Evolutionary conservation across 2,888 invertebrate species (phyloP).

Genomic region (Cantharis rustica): DNA sequence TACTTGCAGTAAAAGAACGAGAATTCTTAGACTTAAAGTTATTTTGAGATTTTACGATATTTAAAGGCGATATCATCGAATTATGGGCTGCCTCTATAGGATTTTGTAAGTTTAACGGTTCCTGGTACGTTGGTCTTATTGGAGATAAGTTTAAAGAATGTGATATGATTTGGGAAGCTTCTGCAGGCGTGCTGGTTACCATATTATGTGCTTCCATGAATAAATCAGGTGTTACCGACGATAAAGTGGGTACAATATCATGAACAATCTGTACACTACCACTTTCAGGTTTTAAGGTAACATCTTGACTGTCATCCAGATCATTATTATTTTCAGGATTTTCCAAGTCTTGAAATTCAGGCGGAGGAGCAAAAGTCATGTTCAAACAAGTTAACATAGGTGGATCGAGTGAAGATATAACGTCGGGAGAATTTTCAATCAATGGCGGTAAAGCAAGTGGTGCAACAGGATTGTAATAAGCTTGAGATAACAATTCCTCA

Average conservation of each 20-base stretch:
- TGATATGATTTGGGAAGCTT: conserved; percentile 6
- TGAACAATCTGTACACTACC: background rate
- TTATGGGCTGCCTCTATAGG: conserved; percentile 37
- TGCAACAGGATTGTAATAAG: conserved; percentile 7
- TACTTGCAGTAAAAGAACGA: conserved; percentile 37
- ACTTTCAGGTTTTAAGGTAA: background rate
- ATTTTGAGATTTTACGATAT: conserved; percentile 32
- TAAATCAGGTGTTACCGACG: conserved; percentile 23
- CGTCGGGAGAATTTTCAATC: conserved; percentile 11
- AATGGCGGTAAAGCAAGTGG: conserved; percentile 8
- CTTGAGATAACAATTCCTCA: conserved; percentile 12
- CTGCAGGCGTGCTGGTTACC: conserved; percentile 16
- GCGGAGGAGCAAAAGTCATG: conserved; percentile 36
- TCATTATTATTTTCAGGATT: background rate
- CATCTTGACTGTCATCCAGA: background rate
- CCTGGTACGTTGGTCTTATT: background rate
- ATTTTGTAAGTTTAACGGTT: conserved; percentile 26
- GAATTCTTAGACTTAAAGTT: conserved; percentile 10
- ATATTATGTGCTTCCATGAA: background rate
- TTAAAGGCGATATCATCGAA: conserved; percentile 42
- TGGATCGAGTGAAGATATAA: background rate
- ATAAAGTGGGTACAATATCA: background rate
- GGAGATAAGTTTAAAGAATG: conserved; percentile 17
- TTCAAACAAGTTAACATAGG: conserved; percentile 16
- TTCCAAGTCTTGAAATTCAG: conserved; percentile 38